Base-by-base conservation (phyloP, 53 echinoderm and acorn worm genomes). In the Temnopleurus reevesii region DNA sequence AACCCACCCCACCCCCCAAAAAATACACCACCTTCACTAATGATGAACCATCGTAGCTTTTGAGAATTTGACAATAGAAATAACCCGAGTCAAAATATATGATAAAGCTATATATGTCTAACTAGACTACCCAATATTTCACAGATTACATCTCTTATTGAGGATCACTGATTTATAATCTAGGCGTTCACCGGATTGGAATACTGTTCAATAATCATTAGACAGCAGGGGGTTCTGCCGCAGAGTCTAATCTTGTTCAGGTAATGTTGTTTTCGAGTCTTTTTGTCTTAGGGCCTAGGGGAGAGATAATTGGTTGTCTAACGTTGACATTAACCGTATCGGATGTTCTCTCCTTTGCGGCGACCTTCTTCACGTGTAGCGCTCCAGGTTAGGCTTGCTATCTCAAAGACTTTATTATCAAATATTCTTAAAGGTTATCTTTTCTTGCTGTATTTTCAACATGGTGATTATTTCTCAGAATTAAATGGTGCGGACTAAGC, bases 271-370 rank as follows among this genome's bases (percentile, higher is more conserved):
- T 71, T 71, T 41, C 41, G 7, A 36, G 0, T n/a, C 71, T 41
- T n/a, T n/a, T 71, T 71, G 43, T 71, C 71, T 71, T 2, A 41
- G 71, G 41, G 38, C n/a, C 19, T 23, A 19, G n/a, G 71, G 41
- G 41, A 71, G 71, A 71, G 71, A 71, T 71, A 71, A 71, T 71
- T 71, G 71, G 23, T 71, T 71, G 26, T 71, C 41, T 71, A 38
- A 71, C 43, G 36, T 71, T 71, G 71, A 23, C 71, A n/a, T 43
- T 71, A 21, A n/a, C n/a, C 13, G 7, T 10, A 23, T 71, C 71
- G 71, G 71, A 71, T 71, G 21, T 71, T 71, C 71, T 23, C n/a
- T 71, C 71, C 71, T 71, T 41, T 23, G 12, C 41, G 38, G 41
- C 71, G 71, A 41, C 71, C 2, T 71, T 36, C 71, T 38, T 71